Evolutionary conservation across 2,888 invertebrate genomes (phyloP).

Genomic region (Crossocerus cetratus): DNA sequence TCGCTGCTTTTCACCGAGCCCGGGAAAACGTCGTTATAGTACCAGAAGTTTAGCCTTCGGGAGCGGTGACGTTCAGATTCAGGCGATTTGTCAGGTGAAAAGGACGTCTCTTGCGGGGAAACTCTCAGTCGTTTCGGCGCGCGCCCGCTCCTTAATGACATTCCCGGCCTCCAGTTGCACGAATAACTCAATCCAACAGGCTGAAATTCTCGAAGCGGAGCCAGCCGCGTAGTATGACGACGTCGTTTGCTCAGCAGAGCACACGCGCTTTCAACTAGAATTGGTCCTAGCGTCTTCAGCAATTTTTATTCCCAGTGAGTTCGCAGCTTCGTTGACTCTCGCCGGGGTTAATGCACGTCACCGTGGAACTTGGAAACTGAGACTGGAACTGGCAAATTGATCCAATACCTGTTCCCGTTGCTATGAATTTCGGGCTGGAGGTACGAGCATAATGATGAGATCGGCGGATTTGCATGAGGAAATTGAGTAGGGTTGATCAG

Average conservation of each 20-base stretch:
- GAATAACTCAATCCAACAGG: conserved; percentile 35
- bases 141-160: conserved; percentile 30
- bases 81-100: conserved; percentile 44
- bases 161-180: conserved; percentile 21
- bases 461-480: background rate
- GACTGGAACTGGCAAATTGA: too few relatives aligned
- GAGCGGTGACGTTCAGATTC: conserved; percentile 28
- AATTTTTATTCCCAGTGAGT: background rate
- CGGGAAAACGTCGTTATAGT: conserved; percentile 38
- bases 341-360: too few relatives aligned
- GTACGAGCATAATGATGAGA: background rate
- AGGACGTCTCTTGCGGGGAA: conserved; percentile 1
- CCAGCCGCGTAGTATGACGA: background rate
- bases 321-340: too few relatives aligned
- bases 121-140: conserved; percentile 14
- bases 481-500: background rate
- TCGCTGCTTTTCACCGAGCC: conserved; percentile 33
- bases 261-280: background rate
- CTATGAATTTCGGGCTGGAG: background rate
- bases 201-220: conserved; percentile 18
- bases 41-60: conserved; percentile 39
- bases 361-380: too few relatives aligned
- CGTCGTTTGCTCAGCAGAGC: conserved; percentile 1
- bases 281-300: background rate
- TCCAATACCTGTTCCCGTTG: too few relatives aligned